Base-by-base conservation (phyloP, 2,113 vertebrate species). In the Salminus brasiliensis region DNA sequence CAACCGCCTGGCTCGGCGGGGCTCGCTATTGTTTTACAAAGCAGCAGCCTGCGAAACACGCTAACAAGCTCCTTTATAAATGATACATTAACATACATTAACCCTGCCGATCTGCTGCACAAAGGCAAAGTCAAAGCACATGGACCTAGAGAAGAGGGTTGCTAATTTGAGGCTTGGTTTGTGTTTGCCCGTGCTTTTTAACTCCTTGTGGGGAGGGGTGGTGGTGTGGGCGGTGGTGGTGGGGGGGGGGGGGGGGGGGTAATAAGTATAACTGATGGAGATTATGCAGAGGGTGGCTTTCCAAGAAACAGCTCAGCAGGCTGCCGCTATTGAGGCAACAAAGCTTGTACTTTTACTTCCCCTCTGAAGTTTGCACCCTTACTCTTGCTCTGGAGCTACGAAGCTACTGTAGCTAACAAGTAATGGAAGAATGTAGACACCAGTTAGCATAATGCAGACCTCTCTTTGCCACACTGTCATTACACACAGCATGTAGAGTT, bases 31-130 rank as follows among this genome's bases (percentile, higher is more conserved):
- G 88, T 93, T 95, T 96, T 94, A 84, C 92, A 94, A 94, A 95
- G 94, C 89, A 86, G 81, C 88, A 90, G 93, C 94, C 93, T 90
- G 85, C 86, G 91, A 89, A 77, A 85, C 86, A 82, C 76, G 60
- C 87, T 93, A 94, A 94, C 92, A 92, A 94, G 91, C 84, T 91
- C 88, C 90, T 92, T 92, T 90, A 94, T 94, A 93, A 96, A 95
- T 93, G 93, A 95, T 94, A 90, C 91, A 93, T 94, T 88, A 89
- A 86, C 86, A 85, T 72, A 82, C 65, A 6, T 81, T 83, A 85
- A 78, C 74, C 82, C 68, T 72, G 69, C 47, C 8, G 76, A 68
- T 34, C 72, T 52, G 57, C 63, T 74, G 62, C 23, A 67, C 73
- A 32, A 81, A 81, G 63, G 41, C 71, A 77, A 78, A 79, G 70